phyloP scores from a whole-genome alignment of 64 coral and sea anemone species.

The Anthopleura sola region DNA sequence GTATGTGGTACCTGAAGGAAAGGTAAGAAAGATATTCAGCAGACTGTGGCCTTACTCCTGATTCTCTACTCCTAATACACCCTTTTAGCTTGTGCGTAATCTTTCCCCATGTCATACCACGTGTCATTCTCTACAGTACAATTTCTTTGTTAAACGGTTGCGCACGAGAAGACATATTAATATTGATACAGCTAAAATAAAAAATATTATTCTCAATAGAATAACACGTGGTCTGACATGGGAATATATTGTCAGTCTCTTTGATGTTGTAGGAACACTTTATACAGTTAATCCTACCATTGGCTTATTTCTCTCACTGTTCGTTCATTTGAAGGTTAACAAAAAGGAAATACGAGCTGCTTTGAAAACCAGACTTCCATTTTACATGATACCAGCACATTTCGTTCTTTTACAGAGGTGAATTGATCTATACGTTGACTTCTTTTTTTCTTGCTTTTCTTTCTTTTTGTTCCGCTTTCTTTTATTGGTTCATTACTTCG shows the following conservation, averaged over 20 bases:
- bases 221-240: too few relatives aligned
- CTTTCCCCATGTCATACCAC: too few relatives aligned
- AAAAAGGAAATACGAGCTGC: constrained; percentile 79
- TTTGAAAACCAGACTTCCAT: constrained; percentile 78
- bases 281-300: neutral
- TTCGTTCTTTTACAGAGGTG: constrained; percentile 85
- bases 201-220: too few relatives aligned
- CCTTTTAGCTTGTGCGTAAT: too few relatives aligned
- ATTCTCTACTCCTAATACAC: too few relatives aligned
- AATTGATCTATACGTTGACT: neutral
- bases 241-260: too few relatives aligned
- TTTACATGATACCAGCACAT: constrained; percentile 91
- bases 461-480: neutral
- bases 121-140: too few relatives aligned
- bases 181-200: too few relatives aligned
- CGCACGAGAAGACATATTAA: too few relatives aligned
- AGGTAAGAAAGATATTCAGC: constrained; percentile 48
- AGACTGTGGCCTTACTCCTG: too few relatives aligned
- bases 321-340: constrained; percentile 32
- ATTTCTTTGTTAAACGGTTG: too few relatives aligned
- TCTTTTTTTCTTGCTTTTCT: neutral
- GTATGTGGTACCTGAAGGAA: constrained; percentile 86
- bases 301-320: neutral
- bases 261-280: neutral
- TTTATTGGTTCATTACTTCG: neutral